Base-by-base conservation (phyloP, 2,797 vertebrate species). In the Labeo calbasu region DNA sequence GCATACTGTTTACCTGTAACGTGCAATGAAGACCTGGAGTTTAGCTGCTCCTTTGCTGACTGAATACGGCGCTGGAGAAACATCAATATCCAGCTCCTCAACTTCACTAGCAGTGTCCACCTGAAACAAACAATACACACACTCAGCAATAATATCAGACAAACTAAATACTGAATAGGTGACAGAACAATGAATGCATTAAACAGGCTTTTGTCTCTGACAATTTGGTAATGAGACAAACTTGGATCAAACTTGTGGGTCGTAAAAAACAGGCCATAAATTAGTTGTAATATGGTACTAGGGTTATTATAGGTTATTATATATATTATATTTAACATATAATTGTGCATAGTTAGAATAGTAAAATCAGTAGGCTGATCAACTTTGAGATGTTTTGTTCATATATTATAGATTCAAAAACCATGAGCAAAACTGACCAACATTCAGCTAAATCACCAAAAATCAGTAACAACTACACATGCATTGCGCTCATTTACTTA, bases 31-130 rank as follows among this genome's bases (percentile, higher is more conserved):
- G 90, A 99, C 98, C 90, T 98, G 98, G 83, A 99, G 96, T 88
- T 97, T 98, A 50, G 96, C 94, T 79, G 95, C 93, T 83, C 93
- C 94, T 75, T 93, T 94, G 89, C 88, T 93, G 89, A 95, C 91
- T 3, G 93, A 83, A 82, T 94, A 96, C 13, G 96, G 96, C 81
- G 95, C 93, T 0, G 97, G 93, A 69, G 98, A 96, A 80, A 97
- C 82, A 70, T 99, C 98, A 2, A 94, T 94, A 88, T 99, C 98
- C 92, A 99, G 84, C 69, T 99, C 98, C 88, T 99, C 98, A 88
- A 99, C 97, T 90, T 99, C 98, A 92, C 98, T 99, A 85, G 98
- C 98, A 32, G 98, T 99, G 92, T 99, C 98, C 92, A 98, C 97
- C 98, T 99, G 80, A 78, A 55, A 55, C 48, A 79, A 15, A 71